phyloP scores from a whole-genome alignment of 1,140 invertebrate genomes.

The Nasonia longicornis region DNA sequence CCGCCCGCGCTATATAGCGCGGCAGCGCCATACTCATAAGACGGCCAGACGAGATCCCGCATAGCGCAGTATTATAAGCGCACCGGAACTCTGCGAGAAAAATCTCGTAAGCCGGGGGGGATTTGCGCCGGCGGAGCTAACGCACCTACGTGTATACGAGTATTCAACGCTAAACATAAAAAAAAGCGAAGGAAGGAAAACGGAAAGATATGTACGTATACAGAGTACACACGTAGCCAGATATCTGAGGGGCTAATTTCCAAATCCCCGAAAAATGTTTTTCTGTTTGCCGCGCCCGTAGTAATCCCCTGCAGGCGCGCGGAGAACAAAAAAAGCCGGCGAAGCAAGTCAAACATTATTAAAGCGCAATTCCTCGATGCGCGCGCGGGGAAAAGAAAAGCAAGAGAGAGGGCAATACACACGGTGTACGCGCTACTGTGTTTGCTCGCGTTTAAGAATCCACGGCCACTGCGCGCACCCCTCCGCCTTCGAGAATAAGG shows the following conservation, averaged over 20 bases:
- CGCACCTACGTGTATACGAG: not conserved
- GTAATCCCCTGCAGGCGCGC: not conserved
- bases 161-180: not conserved
- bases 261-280: conserved; percentile 31
- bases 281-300: not conserved
- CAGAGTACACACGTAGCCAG: not conserved
- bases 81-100: conserved; percentile 9
- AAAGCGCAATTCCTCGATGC: conserved; percentile 35
- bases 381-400: not conserved
- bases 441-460: conserved; percentile 13
- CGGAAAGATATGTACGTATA: not conserved
- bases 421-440: not conserved
- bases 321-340: not conserved
- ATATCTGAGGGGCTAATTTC: conserved; percentile 1
- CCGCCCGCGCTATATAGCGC: not conserved
- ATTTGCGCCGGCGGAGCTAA: conserved; percentile 9
- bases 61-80: not conserved
- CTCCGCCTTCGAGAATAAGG: not conserved
- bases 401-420: not conserved
- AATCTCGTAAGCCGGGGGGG: conserved; percentile 29
- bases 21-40: not conserved
- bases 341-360: conserved; percentile 46
- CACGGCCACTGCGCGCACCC: not conserved
- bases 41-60: not conserved
- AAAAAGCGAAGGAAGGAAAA: not conserved